Evolutionary conservation across 2,113 vertebrate genomes (phyloP), one percentile per base, ranked within the genome.

Genomic region (Patagioenas fasciata): DNA sequence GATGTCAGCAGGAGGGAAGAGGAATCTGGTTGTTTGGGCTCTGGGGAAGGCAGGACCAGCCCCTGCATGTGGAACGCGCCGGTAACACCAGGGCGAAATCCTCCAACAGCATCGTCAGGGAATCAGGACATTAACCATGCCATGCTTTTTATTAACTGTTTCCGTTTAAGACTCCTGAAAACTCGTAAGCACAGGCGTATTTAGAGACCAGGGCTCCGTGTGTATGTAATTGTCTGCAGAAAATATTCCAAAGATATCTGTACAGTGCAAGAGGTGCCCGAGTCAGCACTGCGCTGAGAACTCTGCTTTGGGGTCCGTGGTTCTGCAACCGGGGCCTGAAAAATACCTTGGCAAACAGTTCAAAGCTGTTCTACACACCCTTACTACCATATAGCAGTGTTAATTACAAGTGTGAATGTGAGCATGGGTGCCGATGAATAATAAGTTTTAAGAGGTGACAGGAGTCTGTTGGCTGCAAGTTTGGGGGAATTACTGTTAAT

Each of bases 91-190:
- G 51, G 16, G 0, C 47, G 15, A 64, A 85, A 40, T 64, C 56
- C 23, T 80, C 62, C 65, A 44, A 24, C 65, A n/a, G 1, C 1
- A 0, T 34, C 51, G 32, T 53, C 34, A n/a, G 57, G 21, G 40
- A 72, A 29, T 38, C 64, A 26, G 7, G 9, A 18, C 20, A 16
- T 67, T 84, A 74, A 44, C 32, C 4, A 4, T 61, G 84, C 3
- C 1, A 74, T 64, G 6, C 0, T 14, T 65, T 20, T 36, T 32
- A 42, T 24, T 29, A 8, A 3, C 74, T 29, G 3, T 79, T 91
- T 78, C 54, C 36, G 7, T 77, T 78, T 58, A 73, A 95, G n/a
- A 54, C 84, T 44, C 31, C 32, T 80, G 47, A 57, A 78, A 88
- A 44, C 2, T 2, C 15, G 9, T 44, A 47, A 51, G 24, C n/a